Base-by-base conservation (phyloP, 2,888 invertebrate genomes). In the Ethmia dodecea region DNA sequence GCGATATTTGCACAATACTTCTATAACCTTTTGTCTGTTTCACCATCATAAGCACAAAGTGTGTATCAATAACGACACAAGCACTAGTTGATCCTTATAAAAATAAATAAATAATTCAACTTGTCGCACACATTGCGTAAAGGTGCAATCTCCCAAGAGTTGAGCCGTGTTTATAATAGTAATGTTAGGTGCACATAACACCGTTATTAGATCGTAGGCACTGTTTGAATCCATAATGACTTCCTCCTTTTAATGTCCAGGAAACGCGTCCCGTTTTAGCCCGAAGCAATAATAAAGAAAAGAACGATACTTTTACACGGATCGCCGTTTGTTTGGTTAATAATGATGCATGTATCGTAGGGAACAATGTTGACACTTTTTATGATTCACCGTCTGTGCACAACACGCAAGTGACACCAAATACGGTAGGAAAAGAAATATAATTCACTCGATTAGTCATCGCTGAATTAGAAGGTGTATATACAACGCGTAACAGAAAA, bases 151-250 rank as follows among this genome's bases (percentile, higher is more conserved):
- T 74, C 64, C 53, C 34, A 53, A 58, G 68, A 60, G 52, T 54
- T 63, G 55, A 60, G 55, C 57, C 60, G 63, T 61, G 62, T 63
- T 62, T 66, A 64, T 72, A 75, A 72, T 71, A 66, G 60, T 63
- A 63, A 69, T 67, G 58, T 48, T 51, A 44, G 47, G 45, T 54
- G 64, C 56, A 55, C 65, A 60, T 69, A 75, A 69, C 61, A 60
- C 68, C 65, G 69, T 73, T 77, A 76, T 71, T 70, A 72, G 65
- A 71, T 69, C 66, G 60, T 58, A 52, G 61, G 55, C 65, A 60
- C 61, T 55, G 60, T 68, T 71, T 59, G 68, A 70, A 75, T 75
- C 56, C 49, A 59, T 75, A 77, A 78, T 75, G 74, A 72, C 65
- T 79, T 79, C 75, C 77, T 66, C 55, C 59, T 56, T 58, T 62